phyloP scores from a whole-genome alignment of 1,140 invertebrate species.

The Drosophila truncata region DNA sequence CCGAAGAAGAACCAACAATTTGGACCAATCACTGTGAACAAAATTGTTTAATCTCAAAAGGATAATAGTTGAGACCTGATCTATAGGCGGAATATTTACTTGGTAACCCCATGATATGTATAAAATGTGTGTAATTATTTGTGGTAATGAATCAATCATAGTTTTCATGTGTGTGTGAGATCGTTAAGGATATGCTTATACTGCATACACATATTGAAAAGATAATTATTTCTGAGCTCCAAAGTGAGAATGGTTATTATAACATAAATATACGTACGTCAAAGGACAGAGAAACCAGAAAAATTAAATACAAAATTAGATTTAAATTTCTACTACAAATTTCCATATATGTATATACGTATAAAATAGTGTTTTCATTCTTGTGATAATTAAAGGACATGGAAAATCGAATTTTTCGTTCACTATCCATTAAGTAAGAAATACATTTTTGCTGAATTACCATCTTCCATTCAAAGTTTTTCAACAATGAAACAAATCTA shows the following conservation, averaged over 20 bases:
- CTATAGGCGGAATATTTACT: constrained; percentile 53
- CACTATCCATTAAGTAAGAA: not conserved
- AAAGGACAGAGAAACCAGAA: not conserved
- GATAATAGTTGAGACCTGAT: constrained; percentile 40
- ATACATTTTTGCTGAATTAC: constrained; percentile 1
- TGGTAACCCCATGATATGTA: constrained; percentile 6
- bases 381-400: not conserved
- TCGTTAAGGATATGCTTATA: not conserved
- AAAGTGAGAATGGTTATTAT: not conserved
- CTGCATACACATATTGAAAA: not conserved
- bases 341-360: too few species aligned
- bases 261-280: not conserved
- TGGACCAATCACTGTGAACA: constrained; percentile 44
- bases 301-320: not conserved
- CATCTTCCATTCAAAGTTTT: constrained; percentile 2
- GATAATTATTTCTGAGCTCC: not conserved
- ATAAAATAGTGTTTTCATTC: too few species aligned
- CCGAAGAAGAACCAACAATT: constrained; percentile 13
- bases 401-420: too few species aligned
- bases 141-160: constrained; percentile 18
- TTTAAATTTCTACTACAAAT: not conserved
- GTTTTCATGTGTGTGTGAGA: not conserved
- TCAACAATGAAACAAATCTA: not conserved
- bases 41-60: constrained; percentile 36
- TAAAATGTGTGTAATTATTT: constrained; percentile 17